Percentiles rank a stretch among this genome's conserved stretches.
Conservation (phyloP, 2,888 invertebrate species). For the Scaptomyza reducta region DNA sequence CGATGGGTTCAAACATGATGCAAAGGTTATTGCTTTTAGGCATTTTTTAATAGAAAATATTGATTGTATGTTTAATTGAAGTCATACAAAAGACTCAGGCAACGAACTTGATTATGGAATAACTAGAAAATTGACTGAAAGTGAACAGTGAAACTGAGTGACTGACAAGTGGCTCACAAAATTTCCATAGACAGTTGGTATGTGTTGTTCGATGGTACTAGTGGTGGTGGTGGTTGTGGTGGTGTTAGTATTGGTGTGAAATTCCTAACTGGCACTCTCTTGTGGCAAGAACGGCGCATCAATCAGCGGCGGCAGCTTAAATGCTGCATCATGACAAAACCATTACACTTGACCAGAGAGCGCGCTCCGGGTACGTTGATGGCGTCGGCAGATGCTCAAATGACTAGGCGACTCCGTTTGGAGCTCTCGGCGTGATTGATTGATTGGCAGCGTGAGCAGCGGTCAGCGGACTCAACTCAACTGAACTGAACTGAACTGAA, state of each 20-base stretch:
- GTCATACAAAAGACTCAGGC: conserved; percentile 57
- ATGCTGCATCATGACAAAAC: conserved; percentile 83
- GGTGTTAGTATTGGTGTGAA: conserved; percentile 63
- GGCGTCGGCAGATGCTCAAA: conserved; percentile 78
- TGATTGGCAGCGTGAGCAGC: conserved; percentile 83
- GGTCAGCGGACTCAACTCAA: conserved; percentile 33
- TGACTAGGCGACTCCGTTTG: conserved; percentile 69
- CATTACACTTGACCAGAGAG: conserved; percentile 78
- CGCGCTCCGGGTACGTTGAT: conserved; percentile 37
- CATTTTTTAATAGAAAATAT: no score
- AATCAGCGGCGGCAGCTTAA: conserved; percentile 77
- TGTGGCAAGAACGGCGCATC: conserved; percentile 66
- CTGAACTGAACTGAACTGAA: conserved; percentile 23
- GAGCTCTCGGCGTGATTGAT: conserved; percentile 68
- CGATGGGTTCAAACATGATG: no score
- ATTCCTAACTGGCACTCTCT: conserved; percentile 72
- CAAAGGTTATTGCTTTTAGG: no score
- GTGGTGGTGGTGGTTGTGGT: conserved; percentile 16
- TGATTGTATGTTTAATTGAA: conserved; percentile 3
- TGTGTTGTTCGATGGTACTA: not conserved
- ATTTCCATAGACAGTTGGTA: conserved; percentile 63
- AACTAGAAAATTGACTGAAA: conserved; percentile 27
- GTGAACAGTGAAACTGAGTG: conserved; percentile 21
- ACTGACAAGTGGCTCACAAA: conserved; percentile 48
- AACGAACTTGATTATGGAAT: conserved; percentile 50